Evolutionary conservation across 2,113 vertebrate genomes (phyloP).

Genomic region (Scomber colias): DNA sequence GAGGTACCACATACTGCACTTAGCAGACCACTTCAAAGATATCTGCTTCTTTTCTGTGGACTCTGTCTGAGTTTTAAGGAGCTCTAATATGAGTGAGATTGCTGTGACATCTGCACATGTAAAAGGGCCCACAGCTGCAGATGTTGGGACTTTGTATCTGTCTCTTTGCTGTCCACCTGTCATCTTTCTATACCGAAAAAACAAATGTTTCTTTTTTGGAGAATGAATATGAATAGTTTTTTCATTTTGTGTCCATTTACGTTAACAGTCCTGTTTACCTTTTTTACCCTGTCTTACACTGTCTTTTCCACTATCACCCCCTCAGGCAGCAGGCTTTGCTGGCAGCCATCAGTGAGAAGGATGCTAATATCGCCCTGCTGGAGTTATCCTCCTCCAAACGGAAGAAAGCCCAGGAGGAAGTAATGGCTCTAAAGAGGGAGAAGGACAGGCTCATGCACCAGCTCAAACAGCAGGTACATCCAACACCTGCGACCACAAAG

Average conservation of each 20-base stretch:
- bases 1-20: constrained; percentile 61
- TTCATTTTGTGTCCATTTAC: not conserved
- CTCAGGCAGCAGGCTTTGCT: constrained; percentile 95
- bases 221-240: not conserved
- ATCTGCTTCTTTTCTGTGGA: constrained; percentile 59
- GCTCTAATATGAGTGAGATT: constrained; percentile 31
- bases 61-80: constrained; percentile 61
- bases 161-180: constrained; percentile 28
- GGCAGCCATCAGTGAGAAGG: constrained; percentile 98
- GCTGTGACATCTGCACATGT: constrained; percentile 41
- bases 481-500: constrained; percentile 29
- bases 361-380: constrained; percentile 96
- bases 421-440: constrained; percentile 94
- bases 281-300: not conserved
- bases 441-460: constrained; percentile 97
- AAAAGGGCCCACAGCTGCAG: constrained; percentile 31
- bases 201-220: not conserved
- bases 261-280: not conserved
- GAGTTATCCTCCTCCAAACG: constrained; percentile 95
- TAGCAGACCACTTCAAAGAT: constrained; percentile 81
- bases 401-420: constrained; percentile 95
- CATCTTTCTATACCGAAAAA: not conserved
- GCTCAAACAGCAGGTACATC: constrained; percentile 95
- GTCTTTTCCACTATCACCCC: constrained; percentile 18
- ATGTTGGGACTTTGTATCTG: not conserved